These are phyloP conservation scores for Troides oblongomaculatus DNA, from an alignment of 2,888 invertebrate genomes.

Conservation along the genomic window DNA sequence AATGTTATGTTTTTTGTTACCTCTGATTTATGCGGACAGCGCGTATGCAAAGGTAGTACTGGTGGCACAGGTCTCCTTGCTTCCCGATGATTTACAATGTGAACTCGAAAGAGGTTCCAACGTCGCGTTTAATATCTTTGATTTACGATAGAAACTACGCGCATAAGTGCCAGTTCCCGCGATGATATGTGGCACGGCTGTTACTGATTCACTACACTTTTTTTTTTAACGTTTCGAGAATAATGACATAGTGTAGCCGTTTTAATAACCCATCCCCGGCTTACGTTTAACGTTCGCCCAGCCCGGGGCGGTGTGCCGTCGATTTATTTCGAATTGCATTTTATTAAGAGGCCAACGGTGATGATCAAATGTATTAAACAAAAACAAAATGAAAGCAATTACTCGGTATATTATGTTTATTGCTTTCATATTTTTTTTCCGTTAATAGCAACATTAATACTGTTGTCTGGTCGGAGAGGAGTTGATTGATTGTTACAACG, in stretches of 20 bases:
- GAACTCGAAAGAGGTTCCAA: constrained; percentile 79
- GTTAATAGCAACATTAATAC: not conserved
- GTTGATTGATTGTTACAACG: not conserved
- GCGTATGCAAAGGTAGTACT: constrained; percentile 67
- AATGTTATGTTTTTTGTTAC: constrained; percentile 46
- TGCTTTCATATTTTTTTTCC: not conserved
- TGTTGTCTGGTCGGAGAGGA: not conserved
- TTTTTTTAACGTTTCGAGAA: constrained; percentile 64
- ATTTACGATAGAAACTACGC: constrained; percentile 79
- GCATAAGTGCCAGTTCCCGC: constrained; percentile 73
- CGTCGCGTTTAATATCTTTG: constrained; percentile 79
- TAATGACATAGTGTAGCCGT: constrained; percentile 75
- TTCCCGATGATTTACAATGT: constrained; percentile 76
- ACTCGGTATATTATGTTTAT: constrained; percentile 13
- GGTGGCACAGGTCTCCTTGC: constrained; percentile 69
- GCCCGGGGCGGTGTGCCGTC: constrained; percentile 66
- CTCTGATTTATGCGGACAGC: constrained; percentile 63
- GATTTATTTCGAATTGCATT: constrained; percentile 62
- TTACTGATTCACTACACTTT: constrained; percentile 67
- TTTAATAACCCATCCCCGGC: constrained; percentile 67
- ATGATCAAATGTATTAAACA: constrained; percentile 42
- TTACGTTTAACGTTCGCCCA: constrained; percentile 40
- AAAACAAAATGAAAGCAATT: constrained; percentile 29
- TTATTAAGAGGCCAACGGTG: constrained; percentile 39
- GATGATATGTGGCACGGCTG: constrained; percentile 75